Evolutionary conservation across 2,888 invertebrate genomes (phyloP).

Genomic region (Lypha dubia): DNA sequence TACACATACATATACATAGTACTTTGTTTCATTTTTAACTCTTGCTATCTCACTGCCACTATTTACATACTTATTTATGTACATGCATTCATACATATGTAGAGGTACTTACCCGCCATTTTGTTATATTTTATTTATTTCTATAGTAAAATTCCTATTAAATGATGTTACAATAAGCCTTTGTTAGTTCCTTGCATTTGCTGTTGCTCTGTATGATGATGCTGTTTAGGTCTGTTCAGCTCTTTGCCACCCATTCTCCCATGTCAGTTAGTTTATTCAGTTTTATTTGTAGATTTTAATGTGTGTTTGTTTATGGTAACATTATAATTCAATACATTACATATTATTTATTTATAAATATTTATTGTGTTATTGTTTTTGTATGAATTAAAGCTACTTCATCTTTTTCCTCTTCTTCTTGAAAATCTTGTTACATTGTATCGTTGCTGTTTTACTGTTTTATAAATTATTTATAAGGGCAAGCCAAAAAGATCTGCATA

Average conservation of each 20-base stretch:
- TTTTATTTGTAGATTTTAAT: too few relatives aligned
- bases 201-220: too few relatives aligned
- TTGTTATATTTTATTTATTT: constrained; percentile 2
- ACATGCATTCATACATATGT: too few relatives aligned
- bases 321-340: constrained; percentile 53
- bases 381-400: background rate
- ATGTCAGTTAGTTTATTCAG: too few relatives aligned
- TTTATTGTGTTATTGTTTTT: constrained; percentile 7
- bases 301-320: constrained; percentile 21
- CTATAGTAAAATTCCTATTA: constrained; percentile 52
- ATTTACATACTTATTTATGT: too few relatives aligned
- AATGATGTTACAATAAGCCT: constrained; percentile 48
- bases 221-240: background rate
- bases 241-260: background rate
- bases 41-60: too few relatives aligned
- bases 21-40: background rate
- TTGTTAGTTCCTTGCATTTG: constrained; percentile 16
- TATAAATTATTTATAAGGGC: too few relatives aligned
- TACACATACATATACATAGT: too few relatives aligned
- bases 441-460: background rate
- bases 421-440: constrained; percentile 10
- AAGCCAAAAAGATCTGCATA: too few relatives aligned
- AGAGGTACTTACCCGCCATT: background rate
- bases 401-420: too few relatives aligned
- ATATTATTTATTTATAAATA: constrained; percentile 37